Evolutionary conservation across 1,140 invertebrate species (phyloP), one percentile per base, ranked within the genome.

Genomic region (Nautilus pompilius): DNA sequence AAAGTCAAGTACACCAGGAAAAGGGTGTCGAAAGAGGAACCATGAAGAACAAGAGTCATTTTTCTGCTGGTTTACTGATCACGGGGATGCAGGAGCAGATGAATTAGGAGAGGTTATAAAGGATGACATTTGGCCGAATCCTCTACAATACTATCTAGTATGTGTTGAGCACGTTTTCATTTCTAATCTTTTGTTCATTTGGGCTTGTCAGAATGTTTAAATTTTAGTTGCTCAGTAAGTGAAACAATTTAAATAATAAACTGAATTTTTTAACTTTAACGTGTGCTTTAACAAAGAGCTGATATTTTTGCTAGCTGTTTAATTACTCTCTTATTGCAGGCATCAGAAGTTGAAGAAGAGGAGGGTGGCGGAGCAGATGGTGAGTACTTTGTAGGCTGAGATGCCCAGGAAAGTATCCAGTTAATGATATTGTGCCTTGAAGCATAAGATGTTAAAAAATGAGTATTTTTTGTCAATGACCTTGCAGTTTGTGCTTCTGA

Each of bases 91-190:
- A 32, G 77, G 78, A 5, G 77, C 77, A 41, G 82, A 82, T 73
- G 83, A 84, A 57, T 66, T 84, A 22, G 83, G 82, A 26, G 82
- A 84, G 66, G 80, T 88, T 8, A 88, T 89, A 70, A 94, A 94
- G 83, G 93, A 94, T 79, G 92, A 94, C 76, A 88, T 95, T 78
- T 95, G 92, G 92, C 90, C 91, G 49, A 95, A 95, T 85, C 93
- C 93, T 60, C 85, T 95, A 62, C 92, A 93, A 83, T 94, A 93
- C 85, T 93, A 91, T 82, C 80, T 95, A 68, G 90, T 91, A 75
- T n/a, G n/a, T n/a, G n/a, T n/a, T n/a, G n/a, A n/a, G n/a, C n/a
- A n/a, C n/a, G n/a, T n/a, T n/a, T n/a, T n/a, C n/a, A n/a, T n/a
- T n/a, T n/a, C n/a, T n/a, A n/a, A n/a, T n/a, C n/a, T n/a, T n/a